These are phyloP conservation scores for Calliphora vicina DNA, from an alignment of 1,140 invertebrate species.

Conservation along the genomic window DNA sequence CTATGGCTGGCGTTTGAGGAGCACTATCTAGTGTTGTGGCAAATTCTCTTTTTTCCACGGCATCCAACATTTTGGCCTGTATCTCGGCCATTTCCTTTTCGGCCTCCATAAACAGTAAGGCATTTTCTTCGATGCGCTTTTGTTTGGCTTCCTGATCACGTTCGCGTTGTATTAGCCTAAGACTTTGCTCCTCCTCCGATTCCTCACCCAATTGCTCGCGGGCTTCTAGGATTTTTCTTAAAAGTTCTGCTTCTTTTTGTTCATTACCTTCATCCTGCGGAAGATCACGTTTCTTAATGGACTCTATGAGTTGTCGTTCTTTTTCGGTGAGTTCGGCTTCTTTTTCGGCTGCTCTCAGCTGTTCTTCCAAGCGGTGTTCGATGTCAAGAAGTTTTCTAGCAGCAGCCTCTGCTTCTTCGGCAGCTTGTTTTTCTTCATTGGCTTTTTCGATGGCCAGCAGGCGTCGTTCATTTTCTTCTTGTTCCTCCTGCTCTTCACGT, in stretches of 20 bases:
- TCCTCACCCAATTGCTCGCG: conserved; percentile 52
- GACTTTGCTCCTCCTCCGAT: conserved; percentile 42
- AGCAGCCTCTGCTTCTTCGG: neutral
- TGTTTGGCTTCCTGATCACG: conserved; percentile 46
- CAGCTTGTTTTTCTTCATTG: conserved; percentile 19
- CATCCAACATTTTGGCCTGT: conserved; percentile 47
- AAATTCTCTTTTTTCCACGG: conserved; percentile 18
- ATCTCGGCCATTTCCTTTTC: conserved; percentile 58
- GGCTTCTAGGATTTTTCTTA: conserved; percentile 50
- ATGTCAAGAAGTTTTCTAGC: neutral
- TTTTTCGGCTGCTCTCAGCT: conserved; percentile 12
- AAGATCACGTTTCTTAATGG: neutral
- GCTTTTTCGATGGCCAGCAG: neutral
- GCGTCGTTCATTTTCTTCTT: neutral
- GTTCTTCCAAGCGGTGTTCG: neutral
- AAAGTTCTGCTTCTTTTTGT: conserved; percentile 47
- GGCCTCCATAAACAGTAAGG: conserved; percentile 54
- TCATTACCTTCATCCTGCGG: neutral
- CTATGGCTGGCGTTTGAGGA: conserved; percentile 49
- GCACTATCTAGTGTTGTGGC: conserved; percentile 42
- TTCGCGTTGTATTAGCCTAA: conserved; percentile 44
- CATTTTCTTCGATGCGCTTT: conserved; percentile 58
- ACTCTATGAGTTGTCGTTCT: neutral
- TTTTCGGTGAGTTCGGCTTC: neutral
- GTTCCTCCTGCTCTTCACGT: neutral